These are phyloP conservation scores for Istiophorus platypterus DNA, from an alignment of 2,113 vertebrate species.

Conservation along the genomic window DNA sequence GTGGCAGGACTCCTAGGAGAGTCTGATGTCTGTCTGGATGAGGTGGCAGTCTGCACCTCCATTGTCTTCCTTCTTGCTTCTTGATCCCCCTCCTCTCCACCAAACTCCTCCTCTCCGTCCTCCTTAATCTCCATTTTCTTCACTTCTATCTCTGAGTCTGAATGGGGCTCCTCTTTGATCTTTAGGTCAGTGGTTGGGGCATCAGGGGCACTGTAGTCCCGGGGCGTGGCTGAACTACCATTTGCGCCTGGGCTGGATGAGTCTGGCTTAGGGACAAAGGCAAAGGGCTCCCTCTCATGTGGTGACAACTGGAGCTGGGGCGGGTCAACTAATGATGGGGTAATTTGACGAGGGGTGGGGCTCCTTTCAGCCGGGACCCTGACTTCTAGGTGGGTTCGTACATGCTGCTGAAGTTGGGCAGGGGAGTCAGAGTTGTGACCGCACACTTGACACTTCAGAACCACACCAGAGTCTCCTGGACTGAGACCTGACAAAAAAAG, in stretches of 20 bases:
- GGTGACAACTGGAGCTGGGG: slow-evolving; percentile 67
- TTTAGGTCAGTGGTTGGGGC: slow-evolving; percentile 32
- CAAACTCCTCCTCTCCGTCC: slow-evolving; percentile 21
- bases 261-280: slow-evolving; percentile 73
- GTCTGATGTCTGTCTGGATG: slow-evolving; percentile 73
- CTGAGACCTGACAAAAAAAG: slow-evolving; percentile 81
- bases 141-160: slow-evolving; percentile 80
- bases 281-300: slow-evolving; percentile 65
- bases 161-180: slow-evolving; percentile 90
- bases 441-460: slow-evolving; percentile 88
- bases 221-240: slow-evolving; percentile 79
- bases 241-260: slow-evolving; percentile 84
- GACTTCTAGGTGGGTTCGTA: slow-evolving; percentile 85
- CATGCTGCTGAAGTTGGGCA: slow-evolving; percentile 88
- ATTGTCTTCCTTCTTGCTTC: slow-evolving; percentile 30
- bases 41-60: background rate
- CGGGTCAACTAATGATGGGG: slow-evolving; percentile 64
- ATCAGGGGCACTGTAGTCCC: slow-evolving; percentile 72
- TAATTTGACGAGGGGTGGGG: slow-evolving; percentile 69
- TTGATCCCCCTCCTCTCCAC: slow-evolving; percentile 27
- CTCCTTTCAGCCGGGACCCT: slow-evolving; percentile 79
- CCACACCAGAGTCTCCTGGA: slow-evolving; percentile 82
- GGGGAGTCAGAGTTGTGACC: slow-evolving; percentile 88
- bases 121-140: slow-evolving; percentile 63
- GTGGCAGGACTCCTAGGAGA: slow-evolving; percentile 86